Evolutionary conservation across 2,113 vertebrate genomes (phyloP).

Genomic region (Uropsilus gracilis): DNA sequence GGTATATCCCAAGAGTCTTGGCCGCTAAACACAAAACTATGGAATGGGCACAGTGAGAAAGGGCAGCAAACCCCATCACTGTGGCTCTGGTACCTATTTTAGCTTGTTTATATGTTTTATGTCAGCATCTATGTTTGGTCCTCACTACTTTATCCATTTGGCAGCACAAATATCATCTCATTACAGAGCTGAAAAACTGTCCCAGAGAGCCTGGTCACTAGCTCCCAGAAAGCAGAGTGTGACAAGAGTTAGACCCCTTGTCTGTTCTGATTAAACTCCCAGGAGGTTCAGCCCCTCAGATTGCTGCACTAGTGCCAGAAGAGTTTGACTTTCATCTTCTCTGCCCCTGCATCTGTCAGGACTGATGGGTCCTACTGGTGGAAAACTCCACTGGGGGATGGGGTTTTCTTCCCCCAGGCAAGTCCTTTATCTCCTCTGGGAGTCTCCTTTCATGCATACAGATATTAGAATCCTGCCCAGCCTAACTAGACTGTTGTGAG

Average conservation of each 20-base stretch:
- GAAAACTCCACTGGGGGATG: neutral
- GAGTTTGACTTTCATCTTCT: neutral
- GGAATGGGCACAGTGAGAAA: neutral
- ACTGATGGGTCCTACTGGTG: neutral
- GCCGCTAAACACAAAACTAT: neutral
- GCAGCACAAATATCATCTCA: neutral
- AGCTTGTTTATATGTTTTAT: neutral
- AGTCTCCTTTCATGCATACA: neutral
- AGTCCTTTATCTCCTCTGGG: neutral
- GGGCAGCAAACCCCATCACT: neutral
- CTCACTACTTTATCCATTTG: neutral
- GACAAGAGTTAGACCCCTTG: neutral
- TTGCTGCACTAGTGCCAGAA: neutral
- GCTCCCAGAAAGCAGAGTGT: neutral
- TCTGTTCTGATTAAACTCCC: neutral
- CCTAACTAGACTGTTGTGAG: neutral
- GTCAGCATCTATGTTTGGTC: no score
- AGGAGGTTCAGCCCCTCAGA: neutral
- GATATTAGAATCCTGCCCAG: neutral
- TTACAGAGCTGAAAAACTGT: neutral
- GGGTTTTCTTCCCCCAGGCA: neutral
- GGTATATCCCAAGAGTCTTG: slow-evolving; percentile 83
- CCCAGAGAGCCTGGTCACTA: neutral
- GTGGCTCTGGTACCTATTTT: neutral
- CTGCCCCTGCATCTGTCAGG: neutral